phyloP scores from a whole-genome alignment of 2,797 vertebrate genomes.

The Morelia viridis region DNA sequence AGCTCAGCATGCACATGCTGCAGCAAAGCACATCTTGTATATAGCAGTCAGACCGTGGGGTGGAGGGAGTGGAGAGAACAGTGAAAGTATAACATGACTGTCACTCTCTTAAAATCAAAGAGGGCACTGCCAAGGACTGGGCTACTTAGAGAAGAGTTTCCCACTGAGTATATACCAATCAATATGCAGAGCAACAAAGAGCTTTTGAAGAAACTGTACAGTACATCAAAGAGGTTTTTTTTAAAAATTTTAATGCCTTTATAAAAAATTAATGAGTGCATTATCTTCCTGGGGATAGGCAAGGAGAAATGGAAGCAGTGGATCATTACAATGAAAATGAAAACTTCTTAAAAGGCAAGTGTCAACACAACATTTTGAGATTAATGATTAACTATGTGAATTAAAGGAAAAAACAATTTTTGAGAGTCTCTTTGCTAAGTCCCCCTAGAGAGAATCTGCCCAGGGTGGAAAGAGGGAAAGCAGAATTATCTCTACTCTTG shows the following conservation, averaged over 20 bases:
- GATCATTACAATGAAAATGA: constrained; percentile 58
- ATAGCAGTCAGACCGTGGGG: constrained; percentile 16
- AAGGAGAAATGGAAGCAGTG: constrained; percentile 29
- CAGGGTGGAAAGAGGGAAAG: neutral
- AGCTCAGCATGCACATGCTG: neutral
- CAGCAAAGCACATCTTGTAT: constrained; percentile 15
- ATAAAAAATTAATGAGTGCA: constrained; percentile 73
- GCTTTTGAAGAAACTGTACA: constrained; percentile 53
- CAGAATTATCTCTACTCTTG: neutral
- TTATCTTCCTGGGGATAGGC: constrained; percentile 64
- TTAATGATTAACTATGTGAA: constrained; percentile 36
- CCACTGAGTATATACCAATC: constrained; percentile 49
- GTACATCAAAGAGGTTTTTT: constrained; percentile 47
- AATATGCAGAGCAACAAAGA: constrained; percentile 56
- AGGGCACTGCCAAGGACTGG: constrained; percentile 50
- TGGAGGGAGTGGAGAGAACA: neutral
- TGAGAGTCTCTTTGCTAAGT: neutral
- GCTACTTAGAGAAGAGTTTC: constrained; percentile 55
- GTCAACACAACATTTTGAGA: constrained; percentile 62
- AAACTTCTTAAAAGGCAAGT: constrained; percentile 69
- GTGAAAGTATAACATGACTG: constrained; percentile 2
- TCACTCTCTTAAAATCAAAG: constrained; percentile 44
- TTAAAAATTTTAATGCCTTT: constrained; percentile 60
- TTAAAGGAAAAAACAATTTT: neutral
- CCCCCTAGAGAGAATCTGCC: neutral